These are phyloP conservation scores for Lynx canadensis DNA, from an alignment of 2,113 vertebrate species.

Conservation along the genomic window DNA sequence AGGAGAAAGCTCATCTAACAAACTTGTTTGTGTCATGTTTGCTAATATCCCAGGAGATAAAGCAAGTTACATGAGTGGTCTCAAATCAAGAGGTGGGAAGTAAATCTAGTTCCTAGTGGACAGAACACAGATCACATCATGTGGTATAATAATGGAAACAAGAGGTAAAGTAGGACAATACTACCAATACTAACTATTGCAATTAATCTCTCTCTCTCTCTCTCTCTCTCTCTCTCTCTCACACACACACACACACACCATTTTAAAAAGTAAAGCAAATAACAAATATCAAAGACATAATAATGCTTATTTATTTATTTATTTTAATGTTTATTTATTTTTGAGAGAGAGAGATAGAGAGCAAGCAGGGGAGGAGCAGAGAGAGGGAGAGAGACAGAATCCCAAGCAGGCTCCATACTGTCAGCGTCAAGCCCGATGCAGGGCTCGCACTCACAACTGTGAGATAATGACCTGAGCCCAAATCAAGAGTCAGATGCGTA, in stretches of 20 bases:
- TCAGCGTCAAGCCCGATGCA: too few species aligned
- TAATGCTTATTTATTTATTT: too few species aligned
- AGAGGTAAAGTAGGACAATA: background rate
- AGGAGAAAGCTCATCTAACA: background rate
- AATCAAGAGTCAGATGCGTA: too few species aligned
- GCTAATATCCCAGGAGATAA: background rate
- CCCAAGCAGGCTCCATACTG: too few species aligned
- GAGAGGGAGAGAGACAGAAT: too few species aligned
- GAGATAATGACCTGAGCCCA: background rate
- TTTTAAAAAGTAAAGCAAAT: background rate
- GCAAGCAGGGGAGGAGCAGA: too few species aligned
- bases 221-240: background rate
- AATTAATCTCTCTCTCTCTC: background rate
- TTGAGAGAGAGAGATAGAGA: too few species aligned
- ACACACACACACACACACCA: background rate
- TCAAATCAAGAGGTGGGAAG: background rate
- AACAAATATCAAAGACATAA: background rate
- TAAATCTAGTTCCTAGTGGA: background rate
- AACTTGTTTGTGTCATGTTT: background rate
- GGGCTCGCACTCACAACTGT: too few species aligned
- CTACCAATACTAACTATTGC: background rate
- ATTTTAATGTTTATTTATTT: too few species aligned
- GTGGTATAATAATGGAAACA: background rate
- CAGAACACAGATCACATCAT: background rate
- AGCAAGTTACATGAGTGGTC: background rate